A percentile compares a stretch with the other conserved stretches of the same genome.
Conservation (phyloP, 2,888 invertebrate genomes). For the Acanthosepion lycidas region DNA sequence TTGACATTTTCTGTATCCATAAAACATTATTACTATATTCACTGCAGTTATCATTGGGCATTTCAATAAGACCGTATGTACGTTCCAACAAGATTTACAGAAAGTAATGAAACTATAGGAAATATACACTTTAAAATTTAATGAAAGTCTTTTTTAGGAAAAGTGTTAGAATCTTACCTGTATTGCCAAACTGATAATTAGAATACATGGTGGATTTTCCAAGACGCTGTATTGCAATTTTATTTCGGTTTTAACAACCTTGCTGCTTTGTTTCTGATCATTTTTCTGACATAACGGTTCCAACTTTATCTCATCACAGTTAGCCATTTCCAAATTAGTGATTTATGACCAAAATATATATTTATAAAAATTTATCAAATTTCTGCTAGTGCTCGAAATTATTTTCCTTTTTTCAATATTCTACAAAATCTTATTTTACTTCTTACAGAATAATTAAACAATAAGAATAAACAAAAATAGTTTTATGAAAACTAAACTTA, state of each 20-base stretch:
- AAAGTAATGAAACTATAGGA: no score
- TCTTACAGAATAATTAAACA: not conserved
- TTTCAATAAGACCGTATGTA: no score
- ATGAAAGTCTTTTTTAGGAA: no score
- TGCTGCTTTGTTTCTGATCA: not conserved
- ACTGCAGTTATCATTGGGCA: no score
- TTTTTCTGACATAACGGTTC: not conserved
- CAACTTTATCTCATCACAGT: not conserved
- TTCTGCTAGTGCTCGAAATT: not conserved
- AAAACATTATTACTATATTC: no score
- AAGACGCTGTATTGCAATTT: constrained; percentile 53
- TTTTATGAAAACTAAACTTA: not conserved
- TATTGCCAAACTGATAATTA: constrained; percentile 53
- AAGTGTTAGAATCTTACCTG: constrained; percentile 51
- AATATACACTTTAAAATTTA: no score
- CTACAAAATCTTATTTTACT: not conserved
- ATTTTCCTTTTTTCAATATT: no score
- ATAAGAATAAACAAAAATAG: not conserved
- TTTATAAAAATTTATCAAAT: not conserved
- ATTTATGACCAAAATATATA: not conserved
- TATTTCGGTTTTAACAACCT: not conserved
- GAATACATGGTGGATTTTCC: constrained; percentile 53
- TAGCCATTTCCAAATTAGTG: not conserved
- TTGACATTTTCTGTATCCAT: no score
- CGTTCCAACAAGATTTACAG: no score